phyloP scores from a whole-genome alignment of 2,113 vertebrate species.

The Megatriorchis doriae region DNA sequence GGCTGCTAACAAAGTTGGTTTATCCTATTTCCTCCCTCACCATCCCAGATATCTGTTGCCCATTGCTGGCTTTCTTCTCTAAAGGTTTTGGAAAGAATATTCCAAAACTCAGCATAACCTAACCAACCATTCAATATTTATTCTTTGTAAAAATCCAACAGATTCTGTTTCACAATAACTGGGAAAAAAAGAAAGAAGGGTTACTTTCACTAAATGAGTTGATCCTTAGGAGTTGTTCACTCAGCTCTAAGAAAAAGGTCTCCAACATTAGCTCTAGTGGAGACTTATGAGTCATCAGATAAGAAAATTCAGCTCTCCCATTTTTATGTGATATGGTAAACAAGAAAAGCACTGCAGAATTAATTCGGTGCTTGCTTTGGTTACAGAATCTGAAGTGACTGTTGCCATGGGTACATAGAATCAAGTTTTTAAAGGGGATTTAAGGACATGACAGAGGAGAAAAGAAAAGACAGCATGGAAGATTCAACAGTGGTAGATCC shows the following conservation, averaged over 20 bases:
- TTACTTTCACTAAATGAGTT: not conserved
- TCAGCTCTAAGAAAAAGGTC: not conserved
- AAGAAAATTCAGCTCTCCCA: constrained; percentile 2
- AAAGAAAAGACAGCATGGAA: not conserved
- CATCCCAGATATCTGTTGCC: not conserved
- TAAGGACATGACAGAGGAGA: constrained; percentile 12
- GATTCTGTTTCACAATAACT: not conserved
- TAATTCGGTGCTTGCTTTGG: constrained; percentile 36
- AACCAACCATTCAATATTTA: not conserved
- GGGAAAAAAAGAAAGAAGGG: not conserved
- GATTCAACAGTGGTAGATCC: not conserved
- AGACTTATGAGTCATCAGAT: constrained; percentile 31
- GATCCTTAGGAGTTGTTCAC: not conserved
- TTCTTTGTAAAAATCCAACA: not conserved
- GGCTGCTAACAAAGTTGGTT: not conserved
- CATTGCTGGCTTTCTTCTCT: not conserved
- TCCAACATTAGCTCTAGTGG: not conserved
- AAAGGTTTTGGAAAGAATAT: not conserved
- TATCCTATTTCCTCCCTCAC: not conserved
- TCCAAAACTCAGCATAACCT: not conserved
- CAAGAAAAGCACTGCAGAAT: constrained; percentile 29
- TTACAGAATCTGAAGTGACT: constrained; percentile 26
- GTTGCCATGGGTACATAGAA: constrained; percentile 46
- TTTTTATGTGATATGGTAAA: constrained; percentile 30
- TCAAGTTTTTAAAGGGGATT: not conserved